A percentile compares a stretch with the other conserved stretches of the same genome.
Conservation (phyloP, 2,888 invertebrate genomes). For the Rhingia rostrata region DNA sequence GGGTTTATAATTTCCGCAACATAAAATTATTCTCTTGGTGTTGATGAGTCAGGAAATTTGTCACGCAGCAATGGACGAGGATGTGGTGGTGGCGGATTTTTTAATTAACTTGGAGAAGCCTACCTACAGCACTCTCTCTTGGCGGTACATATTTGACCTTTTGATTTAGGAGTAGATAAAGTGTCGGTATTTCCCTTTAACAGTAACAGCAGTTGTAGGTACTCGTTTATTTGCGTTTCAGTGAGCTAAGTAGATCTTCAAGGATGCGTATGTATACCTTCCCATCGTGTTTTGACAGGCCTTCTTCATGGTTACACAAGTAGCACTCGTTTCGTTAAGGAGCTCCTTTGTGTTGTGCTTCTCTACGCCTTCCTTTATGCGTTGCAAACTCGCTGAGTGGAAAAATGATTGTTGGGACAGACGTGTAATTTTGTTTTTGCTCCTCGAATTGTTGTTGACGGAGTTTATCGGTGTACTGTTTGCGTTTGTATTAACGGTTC, state of each 20-base stretch:
- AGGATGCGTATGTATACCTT: slow-evolving; percentile 4
- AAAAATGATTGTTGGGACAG: neutral
- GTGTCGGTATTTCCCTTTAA: neutral
- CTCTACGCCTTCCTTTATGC: neutral
- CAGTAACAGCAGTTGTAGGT: slow-evolving; percentile 15
- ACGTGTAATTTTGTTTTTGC: slow-evolving; percentile 3
- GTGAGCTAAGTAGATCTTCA: slow-evolving; percentile 11
- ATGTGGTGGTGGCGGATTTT: slow-evolving; percentile 22
- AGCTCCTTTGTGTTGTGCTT: neutral
- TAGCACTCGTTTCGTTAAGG: neutral
- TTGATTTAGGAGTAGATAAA: slow-evolving; percentile 5
- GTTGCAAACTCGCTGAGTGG: neutral
- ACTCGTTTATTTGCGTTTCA: slow-evolving; percentile 18
- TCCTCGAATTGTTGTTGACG: neutral
- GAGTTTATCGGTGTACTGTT: neutral
- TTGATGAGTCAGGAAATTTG: slow-evolving; percentile 39
- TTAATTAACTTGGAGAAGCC: slow-evolving; percentile 39
- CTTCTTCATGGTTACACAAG: neutral
- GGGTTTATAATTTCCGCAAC: slow-evolving; percentile 14
- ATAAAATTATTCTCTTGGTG: slow-evolving; percentile 5
- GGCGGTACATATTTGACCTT: slow-evolving; percentile 19
- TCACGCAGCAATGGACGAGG: slow-evolving; percentile 3
- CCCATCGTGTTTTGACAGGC: slow-evolving; percentile 21
- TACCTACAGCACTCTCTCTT: neutral
- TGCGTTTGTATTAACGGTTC: neutral